Evolutionary conservation across 1,140 invertebrate species (phyloP).

Genomic region (Caenorhabditis remanei): DNA sequence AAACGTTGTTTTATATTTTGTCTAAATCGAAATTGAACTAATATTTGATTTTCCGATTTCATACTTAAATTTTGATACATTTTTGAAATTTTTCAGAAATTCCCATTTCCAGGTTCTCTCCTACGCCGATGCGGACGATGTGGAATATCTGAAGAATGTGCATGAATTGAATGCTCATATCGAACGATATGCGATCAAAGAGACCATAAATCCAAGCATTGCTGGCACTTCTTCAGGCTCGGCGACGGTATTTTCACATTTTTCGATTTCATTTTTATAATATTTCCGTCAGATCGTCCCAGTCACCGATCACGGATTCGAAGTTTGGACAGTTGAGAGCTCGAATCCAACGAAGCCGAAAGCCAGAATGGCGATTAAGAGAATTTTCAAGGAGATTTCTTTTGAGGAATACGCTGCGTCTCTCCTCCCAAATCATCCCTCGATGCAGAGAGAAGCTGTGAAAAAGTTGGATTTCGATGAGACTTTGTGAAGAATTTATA

Average conservation of each 20-base stretch:
- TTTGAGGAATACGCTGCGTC: conserved; percentile 44
- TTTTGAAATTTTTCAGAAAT: no score
- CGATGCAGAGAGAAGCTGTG: neutral
- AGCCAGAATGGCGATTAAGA: conserved; percentile 36
- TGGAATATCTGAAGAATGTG: conserved; percentile 39
- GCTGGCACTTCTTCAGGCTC: neutral
- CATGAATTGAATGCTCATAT: conserved; percentile 45
- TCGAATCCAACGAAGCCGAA: conserved; percentile 5
- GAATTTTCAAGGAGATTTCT: conserved; percentile 28
- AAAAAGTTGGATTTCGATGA: conserved; percentile 50
- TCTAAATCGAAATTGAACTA: no score
- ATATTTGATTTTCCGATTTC: no score
- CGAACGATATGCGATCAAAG: conserved; percentile 42
- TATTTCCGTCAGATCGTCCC: conserved; percentile 4
- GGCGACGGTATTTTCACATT: neutral
- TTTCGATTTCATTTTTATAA: neutral
- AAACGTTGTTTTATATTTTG: no score
- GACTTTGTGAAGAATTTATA: neutral
- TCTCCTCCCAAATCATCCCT: conserved; percentile 35
- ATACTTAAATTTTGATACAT: no score
- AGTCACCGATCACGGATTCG: neutral
- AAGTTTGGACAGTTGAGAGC: conserved; percentile 40
- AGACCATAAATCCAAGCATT: conserved; percentile 15
- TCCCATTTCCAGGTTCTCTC: neutral
- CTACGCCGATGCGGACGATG: conserved; percentile 28